A percentile compares a stretch with the other conserved stretches of the same genome.
phyloP scores from a whole-genome alignment of 2,888 invertebrate species.

The Glaucopsyche alexis region DNA sequence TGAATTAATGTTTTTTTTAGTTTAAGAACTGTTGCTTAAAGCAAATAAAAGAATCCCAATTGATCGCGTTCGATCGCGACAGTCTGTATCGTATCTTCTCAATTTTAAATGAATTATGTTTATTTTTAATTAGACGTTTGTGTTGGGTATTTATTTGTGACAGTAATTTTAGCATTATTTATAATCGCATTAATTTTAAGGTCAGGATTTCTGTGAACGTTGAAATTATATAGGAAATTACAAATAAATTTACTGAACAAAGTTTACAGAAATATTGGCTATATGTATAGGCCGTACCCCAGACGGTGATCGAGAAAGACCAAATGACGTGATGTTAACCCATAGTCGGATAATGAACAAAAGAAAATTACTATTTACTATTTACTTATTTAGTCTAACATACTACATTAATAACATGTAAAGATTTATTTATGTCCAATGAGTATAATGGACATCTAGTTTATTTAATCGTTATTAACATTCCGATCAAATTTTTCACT shows the following conservation, averaged over 20 bases:
- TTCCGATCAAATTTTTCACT: conserved; percentile 2
- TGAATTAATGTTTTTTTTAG: not conserved
- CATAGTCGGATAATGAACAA: conserved; percentile 6
- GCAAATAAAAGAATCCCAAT: conserved; percentile 12
- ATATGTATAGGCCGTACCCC: conserved; percentile 7
- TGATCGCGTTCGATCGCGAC: conserved; percentile 6
- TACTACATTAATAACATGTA: no score
- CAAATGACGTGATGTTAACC: not conserved
- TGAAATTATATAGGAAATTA: conserved; percentile 21
- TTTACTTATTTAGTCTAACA: not conserved
- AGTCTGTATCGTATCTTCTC: not conserved
- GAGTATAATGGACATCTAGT: not conserved
- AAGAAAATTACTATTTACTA: no score
- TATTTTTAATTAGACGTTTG: conserved; percentile 67
- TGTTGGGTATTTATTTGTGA: conserved; percentile 76
- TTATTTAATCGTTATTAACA: conserved; percentile 1
- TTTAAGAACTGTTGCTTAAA: conserved; percentile 14
- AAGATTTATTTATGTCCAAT: not conserved
- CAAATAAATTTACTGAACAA: conserved; percentile 16
- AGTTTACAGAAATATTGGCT: conserved; percentile 21
- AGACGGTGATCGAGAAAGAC: not conserved
- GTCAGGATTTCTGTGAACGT: conserved; percentile 39
- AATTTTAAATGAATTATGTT: conserved; percentile 43
- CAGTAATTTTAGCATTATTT: conserved; percentile 70
- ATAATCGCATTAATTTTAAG: conserved; percentile 55